Evolutionary conservation across 2,113 vertebrate genomes (phyloP).

Genomic region (Isichthys henryi): DNA sequence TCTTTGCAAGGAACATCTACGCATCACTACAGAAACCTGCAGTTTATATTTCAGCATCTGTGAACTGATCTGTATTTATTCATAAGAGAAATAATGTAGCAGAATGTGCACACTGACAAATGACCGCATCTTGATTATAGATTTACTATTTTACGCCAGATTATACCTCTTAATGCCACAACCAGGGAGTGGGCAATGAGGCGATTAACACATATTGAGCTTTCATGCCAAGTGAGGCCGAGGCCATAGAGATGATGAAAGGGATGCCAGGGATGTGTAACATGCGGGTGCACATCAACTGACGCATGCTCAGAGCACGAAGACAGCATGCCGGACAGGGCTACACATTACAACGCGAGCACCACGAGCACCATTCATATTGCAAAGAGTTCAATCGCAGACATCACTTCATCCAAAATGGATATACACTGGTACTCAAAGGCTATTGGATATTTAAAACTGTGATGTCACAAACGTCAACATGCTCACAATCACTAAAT

Average conservation of each 20-base stretch:
- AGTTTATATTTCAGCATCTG: background rate
- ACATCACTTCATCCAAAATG: background rate
- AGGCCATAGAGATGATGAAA: background rate
- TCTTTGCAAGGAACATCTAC: background rate
- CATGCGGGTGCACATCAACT: background rate
- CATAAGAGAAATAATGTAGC: background rate
- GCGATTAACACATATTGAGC: background rate
- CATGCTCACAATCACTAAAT: background rate
- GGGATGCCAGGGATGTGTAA: background rate
- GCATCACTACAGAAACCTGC: background rate
- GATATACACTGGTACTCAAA: background rate
- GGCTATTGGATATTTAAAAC: background rate
- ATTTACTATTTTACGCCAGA: background rate
- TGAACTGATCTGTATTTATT: background rate
- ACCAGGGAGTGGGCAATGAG: background rate
- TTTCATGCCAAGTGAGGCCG: background rate
- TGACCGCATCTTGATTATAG: background rate
- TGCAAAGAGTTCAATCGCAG: background rate
- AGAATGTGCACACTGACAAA: background rate
- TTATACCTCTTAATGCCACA: background rate
- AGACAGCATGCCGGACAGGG: background rate
- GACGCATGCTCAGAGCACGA: background rate
- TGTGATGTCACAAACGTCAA: background rate
- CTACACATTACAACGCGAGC: background rate
- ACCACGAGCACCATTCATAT: background rate